These are phyloP conservation scores for Muscicapa comitata DNA, from an alignment of 2,797 vertebrate species.

Conservation along the genomic window DNA sequence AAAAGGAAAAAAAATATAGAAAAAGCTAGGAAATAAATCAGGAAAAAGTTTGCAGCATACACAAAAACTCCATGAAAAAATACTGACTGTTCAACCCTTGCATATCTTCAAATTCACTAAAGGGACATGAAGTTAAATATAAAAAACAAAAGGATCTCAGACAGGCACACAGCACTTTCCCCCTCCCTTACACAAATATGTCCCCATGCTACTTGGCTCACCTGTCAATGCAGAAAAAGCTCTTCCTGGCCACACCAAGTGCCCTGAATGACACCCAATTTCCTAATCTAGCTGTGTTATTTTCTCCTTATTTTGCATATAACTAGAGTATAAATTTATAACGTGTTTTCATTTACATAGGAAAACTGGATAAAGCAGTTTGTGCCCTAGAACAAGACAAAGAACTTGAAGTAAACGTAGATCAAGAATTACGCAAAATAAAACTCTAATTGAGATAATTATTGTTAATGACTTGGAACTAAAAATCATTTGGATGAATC, in stretches of 20 bases:
- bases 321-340: background rate
- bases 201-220: rapidly evolving
- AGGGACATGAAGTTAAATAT: background rate
- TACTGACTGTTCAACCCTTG: background rate
- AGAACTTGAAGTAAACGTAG: background rate
- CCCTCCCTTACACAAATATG: rapidly evolving
- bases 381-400: background rate
- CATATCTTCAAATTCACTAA: background rate
- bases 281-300: background rate
- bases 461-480: background rate
- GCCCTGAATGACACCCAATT: background rate
- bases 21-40: background rate
- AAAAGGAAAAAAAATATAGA: rapidly evolving
- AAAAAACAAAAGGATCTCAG: background rate
- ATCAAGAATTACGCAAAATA: background rate
- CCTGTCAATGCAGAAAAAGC: background rate
- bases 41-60: background rate
- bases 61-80: background rate
- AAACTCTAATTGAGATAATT: background rate
- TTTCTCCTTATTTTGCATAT: background rate
- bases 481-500: background rate
- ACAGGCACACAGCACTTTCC: rapidly evolving
- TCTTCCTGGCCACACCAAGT: background rate
- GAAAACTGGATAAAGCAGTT: background rate
- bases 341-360: background rate